These are phyloP conservation scores for Choreutis nemorana DNA, from an alignment of 2,888 invertebrate genomes.

Conservation along the genomic window DNA sequence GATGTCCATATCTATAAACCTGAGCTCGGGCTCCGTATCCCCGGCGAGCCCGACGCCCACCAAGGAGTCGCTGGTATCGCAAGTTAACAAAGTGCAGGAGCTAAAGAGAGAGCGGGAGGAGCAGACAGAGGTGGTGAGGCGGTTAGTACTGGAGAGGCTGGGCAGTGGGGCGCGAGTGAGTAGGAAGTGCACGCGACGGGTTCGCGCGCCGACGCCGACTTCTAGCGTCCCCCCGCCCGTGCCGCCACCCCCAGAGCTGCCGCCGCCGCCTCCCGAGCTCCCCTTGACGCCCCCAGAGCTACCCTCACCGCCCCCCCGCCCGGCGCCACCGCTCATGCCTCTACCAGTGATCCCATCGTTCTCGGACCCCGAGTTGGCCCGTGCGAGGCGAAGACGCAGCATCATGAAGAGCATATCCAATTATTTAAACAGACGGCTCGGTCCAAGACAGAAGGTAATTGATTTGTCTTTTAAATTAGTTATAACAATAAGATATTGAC, in stretches of 20 bases:
- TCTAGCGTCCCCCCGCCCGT: conserved; percentile 31
- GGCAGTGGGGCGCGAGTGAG: conserved; percentile 26
- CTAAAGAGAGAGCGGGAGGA: conserved; percentile 81
- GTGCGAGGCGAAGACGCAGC: conserved; percentile 76
- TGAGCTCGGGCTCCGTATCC: conserved; percentile 33
- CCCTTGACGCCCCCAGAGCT: conserved; percentile 16
- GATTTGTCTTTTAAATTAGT: too few species aligned
- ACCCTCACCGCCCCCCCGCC: conserved; percentile 22
- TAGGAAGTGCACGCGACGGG: conserved; percentile 23
- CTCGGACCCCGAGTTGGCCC: conserved; percentile 66
- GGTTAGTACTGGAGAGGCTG: conserved; percentile 83
- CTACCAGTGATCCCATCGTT: conserved; percentile 50
- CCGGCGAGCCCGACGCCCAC: conserved; percentile 49
- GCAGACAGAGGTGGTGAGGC: conserved; percentile 84
- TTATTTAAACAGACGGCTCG: conserved; percentile 80
- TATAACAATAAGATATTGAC: too few species aligned
- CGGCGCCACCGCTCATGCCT: conserved; percentile 30
- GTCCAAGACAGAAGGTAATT: conserved; percentile 68
- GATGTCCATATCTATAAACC: conserved; percentile 18
- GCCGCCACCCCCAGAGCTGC: conserved; percentile 25
- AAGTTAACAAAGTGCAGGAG: conserved; percentile 75
- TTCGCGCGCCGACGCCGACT: conserved; percentile 18
- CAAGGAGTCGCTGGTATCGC: conserved; percentile 30
- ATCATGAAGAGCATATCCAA: conserved; percentile 86
- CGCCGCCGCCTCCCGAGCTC: conserved; percentile 20